Percentiles rank a stretch among this genome's conserved stretches.
Conservation (phyloP, 2,888 invertebrate genomes). For the Tupiocoris notatus region DNA sequence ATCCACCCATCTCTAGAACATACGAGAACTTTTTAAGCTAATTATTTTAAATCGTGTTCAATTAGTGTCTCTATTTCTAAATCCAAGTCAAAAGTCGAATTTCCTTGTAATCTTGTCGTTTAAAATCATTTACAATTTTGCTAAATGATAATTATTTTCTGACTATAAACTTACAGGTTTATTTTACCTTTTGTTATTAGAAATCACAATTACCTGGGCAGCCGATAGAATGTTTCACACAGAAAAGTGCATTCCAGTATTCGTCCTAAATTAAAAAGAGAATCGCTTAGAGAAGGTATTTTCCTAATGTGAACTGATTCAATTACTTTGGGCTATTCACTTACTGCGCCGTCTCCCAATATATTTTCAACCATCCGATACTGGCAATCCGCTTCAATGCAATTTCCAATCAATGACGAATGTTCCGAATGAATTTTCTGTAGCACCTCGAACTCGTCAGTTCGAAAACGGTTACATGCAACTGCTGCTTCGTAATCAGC, state of each 20-base stretch:
- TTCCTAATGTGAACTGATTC: slow-evolving; percentile 56
- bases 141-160: no score
- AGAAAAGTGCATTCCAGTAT: slow-evolving; percentile 58
- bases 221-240: slow-evolving; percentile 58
- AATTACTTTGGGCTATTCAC: slow-evolving; percentile 53
- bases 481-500: slow-evolving; percentile 55
- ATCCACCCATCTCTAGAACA: slow-evolving; percentile 55
- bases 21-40: no score
- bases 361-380: slow-evolving; percentile 54
- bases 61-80: no score
- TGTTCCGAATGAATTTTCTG: slow-evolving; percentile 52
- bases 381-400: slow-evolving; percentile 56
- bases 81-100: no score
- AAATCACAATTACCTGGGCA: slow-evolving; percentile 56
- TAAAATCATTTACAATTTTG: no score
- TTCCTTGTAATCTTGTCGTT: no score
- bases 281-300: neutral
- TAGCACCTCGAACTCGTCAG: slow-evolving; percentile 55
- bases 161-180: no score
- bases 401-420: slow-evolving; percentile 56
- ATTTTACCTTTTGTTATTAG: no score
- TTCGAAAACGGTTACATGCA: slow-evolving; percentile 54
- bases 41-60: no score
- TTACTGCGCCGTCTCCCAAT: neutral
- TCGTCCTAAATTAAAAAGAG: no score